These are phyloP conservation scores for Coenonympha glycerion DNA, from an alignment of 2,888 invertebrate species.

Conservation along the genomic window DNA sequence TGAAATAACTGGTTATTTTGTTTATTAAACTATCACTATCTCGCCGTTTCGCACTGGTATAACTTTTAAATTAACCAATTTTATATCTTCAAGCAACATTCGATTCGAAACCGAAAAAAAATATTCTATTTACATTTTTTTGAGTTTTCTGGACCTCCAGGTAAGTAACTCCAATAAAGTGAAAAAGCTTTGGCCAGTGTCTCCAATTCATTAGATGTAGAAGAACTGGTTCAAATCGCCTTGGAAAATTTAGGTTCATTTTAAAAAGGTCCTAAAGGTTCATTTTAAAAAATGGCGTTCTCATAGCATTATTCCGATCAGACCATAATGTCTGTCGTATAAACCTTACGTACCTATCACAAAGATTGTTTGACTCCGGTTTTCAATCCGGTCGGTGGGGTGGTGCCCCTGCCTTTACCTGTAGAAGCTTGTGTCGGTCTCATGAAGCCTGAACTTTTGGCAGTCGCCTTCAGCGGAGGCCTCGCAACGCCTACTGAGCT, in stretches of 20 bases:
- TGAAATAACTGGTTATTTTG: slow-evolving; percentile 24
- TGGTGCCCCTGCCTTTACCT: slow-evolving; percentile 80
- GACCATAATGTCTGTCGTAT: too few species aligned
- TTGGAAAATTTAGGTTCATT: too few species aligned
- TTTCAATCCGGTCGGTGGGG: slow-evolving; percentile 42
- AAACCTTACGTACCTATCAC: too few species aligned
- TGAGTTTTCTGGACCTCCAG: too few species aligned
- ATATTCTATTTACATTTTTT: slow-evolving; percentile 30
- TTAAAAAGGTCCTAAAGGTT: too few species aligned
- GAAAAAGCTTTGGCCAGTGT: too few species aligned
- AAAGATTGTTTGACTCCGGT: slow-evolving; percentile 59
- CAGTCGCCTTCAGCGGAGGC: slow-evolving; percentile 55
- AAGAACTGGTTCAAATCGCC: too few species aligned
- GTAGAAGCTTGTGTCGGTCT: slow-evolving; percentile 90
- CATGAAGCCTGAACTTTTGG: slow-evolving; percentile 83
- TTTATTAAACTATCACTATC: slow-evolving; percentile 29
- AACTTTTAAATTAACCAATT: slow-evolving; percentile 20
- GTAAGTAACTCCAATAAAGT: too few species aligned
- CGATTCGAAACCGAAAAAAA: not conserved
- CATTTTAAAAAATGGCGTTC: too few species aligned
- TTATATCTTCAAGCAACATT: not conserved
- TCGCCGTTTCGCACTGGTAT: slow-evolving; percentile 17
- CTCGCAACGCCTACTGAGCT: slow-evolving; percentile 69
- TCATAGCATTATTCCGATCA: too few species aligned
- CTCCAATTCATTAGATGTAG: too few species aligned